Evolutionary conservation across 2,888 invertebrate genomes (phyloP), one percentile per base, ranked within the genome.

Genomic region (Euphydryas editha): DNA sequence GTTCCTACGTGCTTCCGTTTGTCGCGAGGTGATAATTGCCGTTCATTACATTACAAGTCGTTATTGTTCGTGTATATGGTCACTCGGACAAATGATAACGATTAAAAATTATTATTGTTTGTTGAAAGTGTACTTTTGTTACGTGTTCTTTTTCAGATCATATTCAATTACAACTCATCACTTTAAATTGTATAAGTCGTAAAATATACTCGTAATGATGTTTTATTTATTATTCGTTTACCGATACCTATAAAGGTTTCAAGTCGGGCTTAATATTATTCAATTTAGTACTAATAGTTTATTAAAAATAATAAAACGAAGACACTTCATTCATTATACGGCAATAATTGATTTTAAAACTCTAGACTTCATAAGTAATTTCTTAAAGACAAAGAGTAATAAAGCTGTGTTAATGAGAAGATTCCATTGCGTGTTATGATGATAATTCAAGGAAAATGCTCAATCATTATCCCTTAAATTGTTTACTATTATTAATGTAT

Each of bases 1-100:
- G 74, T 36, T 54, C 54, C 76, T 82, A 85, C 85, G 83, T 86
- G 84, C 81, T 78, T 69, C 72, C 63, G 71, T 72, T 72, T 72
- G 68, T 69, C 72, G 66, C 62, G 47, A 62, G 65, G 56, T 58
- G 57, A 62, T 70, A 55, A 65, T 65, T 67, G 58, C 49, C 54
- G 59, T 62, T 21, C 47, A 57, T 57, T 49, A 17, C 56, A 62
- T 36, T 47, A 39, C 17, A 62, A 37, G 39, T 21, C 37, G 57
- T 49, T 62, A 21, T 36, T 11, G 36, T 17, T 3, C 54, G 36
- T 54, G 54, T 54, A 51, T 51, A 54, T 54, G 54, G 54, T 36
- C 17, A 54, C 30, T 54, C 8, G 54, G 2, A 54, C 54, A 36
- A 54, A 36, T 54, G 30, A 54, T 1, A 54, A 51, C 49, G 21